These are phyloP conservation scores for Bombus turneri DNA, from an alignment of 1,140 invertebrate genomes.

Conservation along the genomic window DNA sequence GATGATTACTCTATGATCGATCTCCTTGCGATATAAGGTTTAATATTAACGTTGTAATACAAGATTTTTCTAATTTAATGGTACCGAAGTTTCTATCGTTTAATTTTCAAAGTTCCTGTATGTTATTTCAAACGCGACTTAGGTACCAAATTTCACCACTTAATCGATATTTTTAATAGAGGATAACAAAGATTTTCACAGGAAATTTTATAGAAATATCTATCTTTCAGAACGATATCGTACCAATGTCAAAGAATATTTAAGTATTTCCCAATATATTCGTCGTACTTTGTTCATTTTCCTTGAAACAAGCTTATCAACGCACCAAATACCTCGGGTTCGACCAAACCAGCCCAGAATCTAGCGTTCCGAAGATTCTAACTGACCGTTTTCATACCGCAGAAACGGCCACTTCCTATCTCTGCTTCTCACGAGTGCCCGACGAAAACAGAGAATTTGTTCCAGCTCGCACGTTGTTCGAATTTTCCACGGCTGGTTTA, in stretches of 20 bases:
- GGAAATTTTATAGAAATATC: background rate
- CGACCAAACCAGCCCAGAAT: background rate
- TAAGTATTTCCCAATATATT: no score
- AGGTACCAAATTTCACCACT: background rate
- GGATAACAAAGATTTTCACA: background rate
- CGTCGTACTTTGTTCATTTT: background rate
- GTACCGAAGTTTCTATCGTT: no score
- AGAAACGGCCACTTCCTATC: no score
- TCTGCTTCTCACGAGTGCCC: background rate
- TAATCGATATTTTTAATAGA: background rate
- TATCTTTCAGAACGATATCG: background rate
- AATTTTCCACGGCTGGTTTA: conserved; percentile 54
- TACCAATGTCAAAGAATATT: no score
- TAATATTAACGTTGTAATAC: background rate
- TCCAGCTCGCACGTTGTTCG: conserved; percentile 54
- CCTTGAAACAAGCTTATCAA: background rate
- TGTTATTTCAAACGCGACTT: no score
- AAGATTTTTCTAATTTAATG: background rate
- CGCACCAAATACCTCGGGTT: no score
- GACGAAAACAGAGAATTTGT: conserved; percentile 46
- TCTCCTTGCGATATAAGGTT: background rate
- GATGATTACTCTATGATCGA: conserved; percentile 3
- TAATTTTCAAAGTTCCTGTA: no score
- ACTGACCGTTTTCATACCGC: background rate
- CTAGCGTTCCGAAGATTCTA: background rate